These are phyloP conservation scores for Echiichthys vipera DNA, from an alignment of 2,797 vertebrate genomes.

Conservation along the genomic window DNA sequence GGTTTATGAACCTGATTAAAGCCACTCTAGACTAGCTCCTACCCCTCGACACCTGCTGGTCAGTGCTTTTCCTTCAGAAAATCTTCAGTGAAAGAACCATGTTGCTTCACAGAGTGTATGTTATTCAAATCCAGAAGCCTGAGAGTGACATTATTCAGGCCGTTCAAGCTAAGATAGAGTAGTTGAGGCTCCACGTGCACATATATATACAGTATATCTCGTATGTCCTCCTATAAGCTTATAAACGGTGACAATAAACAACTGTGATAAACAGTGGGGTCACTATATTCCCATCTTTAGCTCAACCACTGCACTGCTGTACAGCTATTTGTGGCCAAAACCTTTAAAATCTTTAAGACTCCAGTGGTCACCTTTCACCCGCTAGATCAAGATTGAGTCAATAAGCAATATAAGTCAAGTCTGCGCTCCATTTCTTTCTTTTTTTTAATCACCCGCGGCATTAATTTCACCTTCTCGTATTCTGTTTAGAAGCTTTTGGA, in stretches of 20 bases:
- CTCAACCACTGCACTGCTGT: constrained; percentile 53
- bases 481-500: constrained; percentile 31
- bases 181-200: constrained; percentile 54
- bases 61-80: constrained; percentile 17
- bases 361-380: constrained; percentile 33
- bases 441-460: constrained; percentile 10
- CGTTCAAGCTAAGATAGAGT: constrained; percentile 34
- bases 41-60: constrained; percentile 34
- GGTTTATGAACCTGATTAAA: constrained; percentile 37
- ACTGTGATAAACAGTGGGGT: constrained; percentile 39
- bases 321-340: constrained; percentile 60
- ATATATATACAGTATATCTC: constrained; percentile 51
- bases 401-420: constrained; percentile 48
- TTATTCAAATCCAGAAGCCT: constrained; percentile 34
- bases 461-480: constrained; percentile 17
- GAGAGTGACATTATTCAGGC: constrained; percentile 28
- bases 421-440: constrained; percentile 35
- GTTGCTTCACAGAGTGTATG: constrained; percentile 51
- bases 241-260: constrained; percentile 31
- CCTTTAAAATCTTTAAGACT: constrained; percentile 24
- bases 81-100: constrained; percentile 17
- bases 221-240: constrained; percentile 39
- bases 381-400: constrained; percentile 38
- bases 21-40: constrained; percentile 28
- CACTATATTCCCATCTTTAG: constrained; percentile 18